phyloP scores from a whole-genome alignment of 2,113 vertebrate genomes.

The Boleophthalmus pectinirostris region DNA sequence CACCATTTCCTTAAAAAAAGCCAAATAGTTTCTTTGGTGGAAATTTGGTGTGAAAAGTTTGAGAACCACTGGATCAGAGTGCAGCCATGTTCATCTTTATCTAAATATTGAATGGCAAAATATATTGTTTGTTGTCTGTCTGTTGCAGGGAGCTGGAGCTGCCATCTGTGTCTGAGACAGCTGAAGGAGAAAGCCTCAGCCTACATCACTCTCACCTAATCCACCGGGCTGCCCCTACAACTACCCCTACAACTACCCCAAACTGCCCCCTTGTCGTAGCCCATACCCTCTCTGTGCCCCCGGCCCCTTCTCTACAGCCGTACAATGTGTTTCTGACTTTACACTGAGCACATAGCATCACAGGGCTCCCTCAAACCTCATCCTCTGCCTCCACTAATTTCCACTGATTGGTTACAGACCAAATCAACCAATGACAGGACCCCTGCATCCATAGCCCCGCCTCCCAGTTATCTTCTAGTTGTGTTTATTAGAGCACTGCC shows the following conservation, averaged over 20 bases:
- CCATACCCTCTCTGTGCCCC: conserved; percentile 40
- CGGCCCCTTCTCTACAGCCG: conserved; percentile 18
- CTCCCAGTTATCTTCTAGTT: background rate
- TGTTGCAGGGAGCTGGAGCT: conserved; percentile 90
- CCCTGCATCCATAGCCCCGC: background rate
- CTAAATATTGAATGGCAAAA: background rate
- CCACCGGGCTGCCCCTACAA: conserved; percentile 51
- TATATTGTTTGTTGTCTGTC: conserved; percentile 36
- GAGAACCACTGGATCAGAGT: background rate
- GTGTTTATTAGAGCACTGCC: background rate
- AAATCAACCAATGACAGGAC: background rate
- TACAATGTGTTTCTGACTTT: conserved; percentile 35
- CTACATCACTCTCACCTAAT: conserved; percentile 93
- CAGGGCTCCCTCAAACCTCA: conserved; percentile 31
- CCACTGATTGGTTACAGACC: background rate
- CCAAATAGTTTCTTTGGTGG: no score
- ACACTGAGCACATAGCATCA: conserved; percentile 38
- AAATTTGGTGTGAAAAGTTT: no score
- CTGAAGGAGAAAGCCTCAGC: conserved; percentile 95
- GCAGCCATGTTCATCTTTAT: background rate
- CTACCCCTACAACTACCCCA: conserved; percentile 43
- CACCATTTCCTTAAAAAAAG: no score
- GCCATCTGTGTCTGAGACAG: conserved; percentile 92
- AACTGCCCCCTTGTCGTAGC: conserved; percentile 24
- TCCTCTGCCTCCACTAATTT: conserved; percentile 48